Percentiles rank a stretch among this genome's conserved stretches.
phyloP scores from a whole-genome alignment of 2,113 vertebrate species.

The Chaenogobius annularis region DNA sequence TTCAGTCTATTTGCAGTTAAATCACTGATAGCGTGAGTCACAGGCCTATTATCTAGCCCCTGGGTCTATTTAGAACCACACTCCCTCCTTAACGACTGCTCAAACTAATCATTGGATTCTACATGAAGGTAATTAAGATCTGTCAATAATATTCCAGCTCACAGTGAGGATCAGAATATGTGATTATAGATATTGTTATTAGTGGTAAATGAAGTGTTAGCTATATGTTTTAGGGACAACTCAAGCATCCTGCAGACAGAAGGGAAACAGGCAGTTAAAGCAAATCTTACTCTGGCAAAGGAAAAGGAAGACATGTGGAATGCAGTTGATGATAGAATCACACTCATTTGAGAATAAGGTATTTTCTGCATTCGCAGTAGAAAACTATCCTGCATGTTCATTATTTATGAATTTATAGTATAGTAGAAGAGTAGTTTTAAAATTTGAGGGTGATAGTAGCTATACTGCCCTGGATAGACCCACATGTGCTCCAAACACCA shows the following conservation, averaged over 20 bases:
- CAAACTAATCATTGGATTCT: conserved; percentile 73
- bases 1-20: conserved; percentile 49
- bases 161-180: conserved; percentile 66
- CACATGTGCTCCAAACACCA: too few species aligned
- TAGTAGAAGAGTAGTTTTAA: too few species aligned
- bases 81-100: conserved; percentile 68
- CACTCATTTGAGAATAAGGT: not conserved
- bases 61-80: conserved; percentile 72
- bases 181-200: conserved; percentile 44
- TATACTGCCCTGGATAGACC: too few species aligned
- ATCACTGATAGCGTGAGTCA: conserved; percentile 69
- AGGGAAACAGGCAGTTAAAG: conserved; percentile 24
- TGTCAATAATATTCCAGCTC: conserved; percentile 73
- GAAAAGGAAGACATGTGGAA: not conserved
- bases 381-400: not conserved
- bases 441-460: too few species aligned
- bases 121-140: conserved; percentile 73
- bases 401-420: too few species aligned
- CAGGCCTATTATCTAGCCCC: conserved; percentile 69
- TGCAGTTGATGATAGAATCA: conserved; percentile 1
- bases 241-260: conserved; percentile 24
- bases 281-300: conserved; percentile 26
- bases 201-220: conserved; percentile 36
- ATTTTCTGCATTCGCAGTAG: not conserved
- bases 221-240: conserved; percentile 42